Evolutionary conservation across 2,888 invertebrate genomes (phyloP).

Genomic region (Drosophila neonasuta): DNA sequence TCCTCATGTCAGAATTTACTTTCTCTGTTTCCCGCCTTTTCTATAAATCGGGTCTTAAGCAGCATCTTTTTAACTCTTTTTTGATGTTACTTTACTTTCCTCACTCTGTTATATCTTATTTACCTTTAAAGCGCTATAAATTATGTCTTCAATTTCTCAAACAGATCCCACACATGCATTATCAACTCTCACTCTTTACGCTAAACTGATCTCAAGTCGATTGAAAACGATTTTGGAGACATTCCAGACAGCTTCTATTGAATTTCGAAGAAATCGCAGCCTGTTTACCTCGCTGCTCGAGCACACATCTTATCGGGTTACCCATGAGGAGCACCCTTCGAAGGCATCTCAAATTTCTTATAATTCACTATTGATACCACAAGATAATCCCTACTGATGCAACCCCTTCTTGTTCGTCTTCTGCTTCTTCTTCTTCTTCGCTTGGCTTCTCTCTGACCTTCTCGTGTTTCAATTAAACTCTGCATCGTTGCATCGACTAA

Average conservation of each 20-base stretch:
- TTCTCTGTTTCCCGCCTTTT: not conserved
- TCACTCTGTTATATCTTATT: not conserved
- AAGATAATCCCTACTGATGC: constrained; percentile 26
- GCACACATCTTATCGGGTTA: constrained; percentile 39
- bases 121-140: not conserved
- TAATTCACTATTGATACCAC: constrained; percentile 49
- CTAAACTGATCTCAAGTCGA: constrained; percentile 3
- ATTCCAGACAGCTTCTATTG: constrained; percentile 10
- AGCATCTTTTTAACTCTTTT: not conserved
- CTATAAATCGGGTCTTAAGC: constrained; percentile 17
- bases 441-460: constrained; percentile 11
- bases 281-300: constrained; percentile 18
- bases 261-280: constrained; percentile 37
- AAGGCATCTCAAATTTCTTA: constrained; percentile 37
- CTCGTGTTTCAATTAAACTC: constrained; percentile 68
- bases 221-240: constrained; percentile 6
- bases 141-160: not conserved
- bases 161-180: not conserved
- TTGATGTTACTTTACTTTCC: not conserved
- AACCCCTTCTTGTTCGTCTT: not conserved
- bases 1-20: constrained; percentile 31
- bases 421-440: not conserved
- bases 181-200: not conserved
- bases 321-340: constrained; percentile 23
- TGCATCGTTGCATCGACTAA: constrained; percentile 71